Percentiles rank a stretch among this genome's conserved stretches.
Evolutionary conservation across 2,888 invertebrate genomes (phyloP).

Genomic region (Prosopocoilus inquinatus): DNA sequence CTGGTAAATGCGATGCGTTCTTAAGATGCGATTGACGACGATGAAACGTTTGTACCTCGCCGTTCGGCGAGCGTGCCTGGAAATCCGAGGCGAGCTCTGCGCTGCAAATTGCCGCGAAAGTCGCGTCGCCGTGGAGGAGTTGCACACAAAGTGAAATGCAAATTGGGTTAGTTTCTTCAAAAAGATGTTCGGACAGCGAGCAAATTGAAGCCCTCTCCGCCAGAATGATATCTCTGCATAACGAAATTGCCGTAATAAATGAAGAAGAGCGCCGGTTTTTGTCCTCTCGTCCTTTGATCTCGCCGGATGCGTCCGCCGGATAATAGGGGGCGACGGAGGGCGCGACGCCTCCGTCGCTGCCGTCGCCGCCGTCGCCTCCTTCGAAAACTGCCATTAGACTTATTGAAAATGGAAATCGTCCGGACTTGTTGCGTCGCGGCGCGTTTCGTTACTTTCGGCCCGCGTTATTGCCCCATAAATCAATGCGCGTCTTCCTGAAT

Average conservation of each 20-base stretch:
- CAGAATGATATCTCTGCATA: slow-evolving; percentile 29
- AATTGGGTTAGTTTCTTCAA: slow-evolving; percentile 41
- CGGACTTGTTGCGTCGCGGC: slow-evolving; percentile 1
- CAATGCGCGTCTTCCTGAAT: too few relatives aligned
- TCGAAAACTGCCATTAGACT: not conserved
- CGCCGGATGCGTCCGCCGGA: not conserved
- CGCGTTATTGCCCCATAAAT: too few relatives aligned
- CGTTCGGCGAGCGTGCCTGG: not conserved
- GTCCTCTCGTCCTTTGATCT: slow-evolving; percentile 4
- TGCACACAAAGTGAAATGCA: slow-evolving; percentile 34
- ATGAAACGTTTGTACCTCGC: not conserved
- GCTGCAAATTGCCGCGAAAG: not conserved
- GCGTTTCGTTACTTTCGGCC: too few relatives aligned
- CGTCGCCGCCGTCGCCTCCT: not conserved
- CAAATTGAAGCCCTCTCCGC: slow-evolving; percentile 27
- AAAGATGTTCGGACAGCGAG: slow-evolving; percentile 36
- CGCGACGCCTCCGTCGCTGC: not conserved
- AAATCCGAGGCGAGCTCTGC: not conserved
- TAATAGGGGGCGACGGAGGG: not conserved
- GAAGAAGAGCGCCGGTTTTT: slow-evolving; percentile 20
- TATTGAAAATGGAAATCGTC: slow-evolving; percentile 2
- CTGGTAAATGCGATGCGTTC: too few relatives aligned
- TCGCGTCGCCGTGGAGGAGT: slow-evolving; percentile 8
- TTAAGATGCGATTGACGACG: too few relatives aligned
- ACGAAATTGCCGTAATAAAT: slow-evolving; percentile 36